These are phyloP conservation scores for Momotus momota DNA, from an alignment of 2,797 vertebrate genomes.

Conservation along the genomic window DNA sequence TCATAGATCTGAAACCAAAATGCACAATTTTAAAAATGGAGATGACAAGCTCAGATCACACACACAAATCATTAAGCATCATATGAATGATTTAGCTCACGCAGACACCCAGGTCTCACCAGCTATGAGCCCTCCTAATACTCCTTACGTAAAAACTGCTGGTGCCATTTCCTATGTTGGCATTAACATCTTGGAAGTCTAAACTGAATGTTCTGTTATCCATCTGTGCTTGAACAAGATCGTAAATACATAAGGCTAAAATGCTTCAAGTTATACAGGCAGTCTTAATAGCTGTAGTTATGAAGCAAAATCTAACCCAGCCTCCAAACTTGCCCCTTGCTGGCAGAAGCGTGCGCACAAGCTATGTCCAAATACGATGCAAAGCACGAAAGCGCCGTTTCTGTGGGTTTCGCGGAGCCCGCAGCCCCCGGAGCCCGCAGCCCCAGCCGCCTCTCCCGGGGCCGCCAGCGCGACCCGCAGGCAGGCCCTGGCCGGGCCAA, in stretches of 20 bases:
- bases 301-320: background rate
- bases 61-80: background rate
- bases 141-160: fast-evolving
- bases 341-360: background rate
- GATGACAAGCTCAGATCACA: background rate
- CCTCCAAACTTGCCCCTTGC: background rate
- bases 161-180: fast-evolving
- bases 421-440: background rate
- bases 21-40: background rate
- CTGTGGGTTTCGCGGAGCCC: no score
- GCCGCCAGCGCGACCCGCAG: background rate
- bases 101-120: background rate
- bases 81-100: background rate
- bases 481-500: background rate
- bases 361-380: fast-evolving
- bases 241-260: background rate
- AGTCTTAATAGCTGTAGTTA: fast-evolving
- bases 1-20: no score
- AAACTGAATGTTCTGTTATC: background rate
- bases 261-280: background rate
- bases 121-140: fast-evolving
- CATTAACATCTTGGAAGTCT: background rate
- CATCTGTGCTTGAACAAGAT: background rate
- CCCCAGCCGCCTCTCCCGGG: background rate
- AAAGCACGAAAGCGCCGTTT: fast-evolving